phyloP scores from a whole-genome alignment of 2,113 vertebrate genomes.

The Theristicus caerulescens region DNA sequence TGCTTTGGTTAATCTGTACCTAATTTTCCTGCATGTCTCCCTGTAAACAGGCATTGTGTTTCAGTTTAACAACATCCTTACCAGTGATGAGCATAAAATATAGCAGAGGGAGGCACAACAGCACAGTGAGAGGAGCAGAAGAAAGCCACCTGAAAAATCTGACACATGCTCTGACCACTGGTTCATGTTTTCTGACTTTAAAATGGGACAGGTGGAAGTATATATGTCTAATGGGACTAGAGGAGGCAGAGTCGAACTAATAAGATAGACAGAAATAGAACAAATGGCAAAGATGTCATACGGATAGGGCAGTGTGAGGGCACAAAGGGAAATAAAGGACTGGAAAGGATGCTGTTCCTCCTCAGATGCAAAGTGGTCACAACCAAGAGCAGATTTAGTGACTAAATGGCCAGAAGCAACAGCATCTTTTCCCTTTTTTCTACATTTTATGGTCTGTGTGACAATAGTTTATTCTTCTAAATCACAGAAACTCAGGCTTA shows the following conservation, averaged over 20 bases:
- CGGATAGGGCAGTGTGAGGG: neutral
- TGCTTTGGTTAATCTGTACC: neutral
- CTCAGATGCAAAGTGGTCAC: neutral
- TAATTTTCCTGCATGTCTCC: neutral
- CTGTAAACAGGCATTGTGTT: slow-evolving; percentile 7
- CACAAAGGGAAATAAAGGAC: neutral
- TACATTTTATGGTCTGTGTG: neutral
- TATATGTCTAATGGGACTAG: neutral
- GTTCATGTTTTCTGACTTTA: neutral
- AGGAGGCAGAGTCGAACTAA: neutral
- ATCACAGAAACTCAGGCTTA: neutral
- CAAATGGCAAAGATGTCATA: neutral
- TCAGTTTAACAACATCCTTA: neutral
- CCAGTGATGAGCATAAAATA: neutral
- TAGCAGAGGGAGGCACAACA: neutral
- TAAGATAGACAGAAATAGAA: neutral
- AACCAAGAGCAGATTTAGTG: neutral
- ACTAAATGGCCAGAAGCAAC: neutral
- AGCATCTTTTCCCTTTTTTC: neutral
- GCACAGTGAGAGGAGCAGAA: neutral
- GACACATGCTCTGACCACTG: neutral
- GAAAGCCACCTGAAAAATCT: neutral
- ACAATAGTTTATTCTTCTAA: slow-evolving; percentile 16
- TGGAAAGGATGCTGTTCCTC: neutral
- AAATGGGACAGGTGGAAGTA: neutral